Evolutionary conservation across 2,113 vertebrate genomes (phyloP).

Genomic region (Halichoerus grypus): DNA sequence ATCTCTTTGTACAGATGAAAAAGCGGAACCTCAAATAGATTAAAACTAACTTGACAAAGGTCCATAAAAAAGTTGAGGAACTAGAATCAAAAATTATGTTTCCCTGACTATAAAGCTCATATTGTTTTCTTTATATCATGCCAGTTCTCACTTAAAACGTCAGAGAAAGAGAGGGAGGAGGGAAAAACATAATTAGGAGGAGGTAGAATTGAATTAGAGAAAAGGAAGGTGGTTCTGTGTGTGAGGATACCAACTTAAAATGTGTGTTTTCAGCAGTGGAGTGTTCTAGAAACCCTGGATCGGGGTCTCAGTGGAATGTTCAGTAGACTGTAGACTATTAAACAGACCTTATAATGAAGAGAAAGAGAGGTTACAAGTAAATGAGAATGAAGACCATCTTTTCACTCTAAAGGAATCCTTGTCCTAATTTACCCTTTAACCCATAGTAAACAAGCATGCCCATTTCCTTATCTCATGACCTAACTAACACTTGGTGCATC

Average conservation of each 20-base stretch:
- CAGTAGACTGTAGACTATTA: neutral
- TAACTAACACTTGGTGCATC: neutral
- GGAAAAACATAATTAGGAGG: neutral
- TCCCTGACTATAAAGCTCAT: neutral
- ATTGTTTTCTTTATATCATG: neutral
- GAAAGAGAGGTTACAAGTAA: neutral
- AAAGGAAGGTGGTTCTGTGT: neutral
- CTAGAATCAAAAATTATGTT: neutral
- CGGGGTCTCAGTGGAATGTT: neutral
- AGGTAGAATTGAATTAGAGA: neutral
- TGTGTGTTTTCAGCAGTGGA: neutral
- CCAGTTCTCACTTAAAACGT: slow-evolving; percentile 22
- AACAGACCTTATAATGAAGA: slow-evolving; percentile 44
- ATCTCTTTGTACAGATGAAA: slow-evolving; percentile 4
- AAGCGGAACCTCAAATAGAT: neutral
- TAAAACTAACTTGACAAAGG: neutral
- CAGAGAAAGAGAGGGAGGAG: neutral
- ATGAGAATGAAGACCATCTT: neutral
- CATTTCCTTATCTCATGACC: neutral
- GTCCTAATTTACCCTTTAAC: neutral
- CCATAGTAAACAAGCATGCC: neutral
- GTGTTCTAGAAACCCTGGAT: neutral
- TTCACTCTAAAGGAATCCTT: neutral
- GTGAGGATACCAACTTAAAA: neutral
- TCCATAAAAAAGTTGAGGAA: neutral